Base-by-base conservation (phyloP, 2,888 invertebrate genomes). In the Habrosyne pyritoides region DNA sequence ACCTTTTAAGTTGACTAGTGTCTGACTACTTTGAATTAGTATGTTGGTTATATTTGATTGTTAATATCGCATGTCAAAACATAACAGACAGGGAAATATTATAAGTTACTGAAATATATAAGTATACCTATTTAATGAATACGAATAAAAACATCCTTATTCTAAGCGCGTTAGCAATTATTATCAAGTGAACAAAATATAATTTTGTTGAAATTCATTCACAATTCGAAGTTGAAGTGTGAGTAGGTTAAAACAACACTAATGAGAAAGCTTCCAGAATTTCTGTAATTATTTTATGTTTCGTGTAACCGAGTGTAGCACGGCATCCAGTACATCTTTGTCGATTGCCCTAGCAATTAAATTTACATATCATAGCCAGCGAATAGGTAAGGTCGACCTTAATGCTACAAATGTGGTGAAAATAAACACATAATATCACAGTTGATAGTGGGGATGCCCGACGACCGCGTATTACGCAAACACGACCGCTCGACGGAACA, bases 401-500 rank as follows among this genome's bases (percentile, higher is more conserved):
- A 71, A 66, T 59, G 57, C 53, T 66, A 59, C 56, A 63, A 70
- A 68, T 69, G 66, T 58, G 63, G 61, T 69, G 67, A 65, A 70
- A 73, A 77, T 77, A 75, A 78, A 73, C 75, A 70, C 68, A 69
- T 77, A 79, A 77, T 75, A 76, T 76, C 66, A 71, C 67, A 73
- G 78, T 77, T 81, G 77, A 83, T 83, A 84, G 80, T 75, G 72
- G 24, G 24, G 69, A 70, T 66, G 73, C 64, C 71, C 73, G 68
- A 71, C 81, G 70, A 81, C 86, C 85, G 73, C 82, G 78, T 75
- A 80, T 81, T 81, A 84, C 79, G 73, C 78, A 83, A 85, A 83
- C 84, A 77, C 73, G 69, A 69, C 50, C 77, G 83, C 85, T 83
- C 86, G 88, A 85, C 86, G 83, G 81, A 76, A 83, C 88, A 84